Percentiles rank a stretch among this genome's conserved stretches.
phyloP scores from a whole-genome alignment of 1,140 invertebrate species.

The Heliconius himera region DNA sequence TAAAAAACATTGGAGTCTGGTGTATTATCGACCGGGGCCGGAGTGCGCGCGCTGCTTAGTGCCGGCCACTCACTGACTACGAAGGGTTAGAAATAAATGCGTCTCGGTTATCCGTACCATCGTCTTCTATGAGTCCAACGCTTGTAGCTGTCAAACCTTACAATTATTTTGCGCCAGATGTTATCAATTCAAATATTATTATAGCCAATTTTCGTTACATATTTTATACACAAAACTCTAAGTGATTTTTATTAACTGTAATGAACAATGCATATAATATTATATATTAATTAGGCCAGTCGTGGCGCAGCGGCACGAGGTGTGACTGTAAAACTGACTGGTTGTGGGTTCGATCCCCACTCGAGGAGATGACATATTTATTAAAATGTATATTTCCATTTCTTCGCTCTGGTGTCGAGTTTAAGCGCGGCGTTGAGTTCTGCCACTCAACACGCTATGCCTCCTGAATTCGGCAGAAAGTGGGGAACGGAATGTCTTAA shows the following conservation, averaged over 20 bases:
- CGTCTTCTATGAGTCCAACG: slow-evolving; percentile 34
- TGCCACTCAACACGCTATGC: too few species aligned
- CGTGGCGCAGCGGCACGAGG: too few species aligned
- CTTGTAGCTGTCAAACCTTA: background rate
- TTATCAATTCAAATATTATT: background rate
- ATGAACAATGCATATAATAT: background rate
- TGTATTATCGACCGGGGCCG: slow-evolving; percentile 74
- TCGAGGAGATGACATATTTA: too few species aligned
- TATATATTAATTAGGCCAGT: too few species aligned
- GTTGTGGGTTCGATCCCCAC: too few species aligned
- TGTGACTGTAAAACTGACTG: too few species aligned
- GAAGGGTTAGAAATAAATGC: slow-evolving; percentile 58
- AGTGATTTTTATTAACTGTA: background rate
- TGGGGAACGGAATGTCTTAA: too few species aligned
- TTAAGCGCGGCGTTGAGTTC: too few species aligned
- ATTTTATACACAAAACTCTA: background rate
- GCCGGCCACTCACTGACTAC: slow-evolving; percentile 47
- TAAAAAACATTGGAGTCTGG: slow-evolving; percentile 80
- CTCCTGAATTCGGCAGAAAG: too few species aligned
- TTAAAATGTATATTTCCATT: too few species aligned
- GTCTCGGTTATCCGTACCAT: slow-evolving; percentile 49
- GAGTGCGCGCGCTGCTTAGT: slow-evolving; percentile 71
- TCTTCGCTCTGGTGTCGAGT: too few species aligned
- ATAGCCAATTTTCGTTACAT: background rate
- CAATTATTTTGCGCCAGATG: background rate